These are phyloP conservation scores for Cololabis saira DNA, from an alignment of 2,113 vertebrate species.

Conservation along the genomic window DNA sequence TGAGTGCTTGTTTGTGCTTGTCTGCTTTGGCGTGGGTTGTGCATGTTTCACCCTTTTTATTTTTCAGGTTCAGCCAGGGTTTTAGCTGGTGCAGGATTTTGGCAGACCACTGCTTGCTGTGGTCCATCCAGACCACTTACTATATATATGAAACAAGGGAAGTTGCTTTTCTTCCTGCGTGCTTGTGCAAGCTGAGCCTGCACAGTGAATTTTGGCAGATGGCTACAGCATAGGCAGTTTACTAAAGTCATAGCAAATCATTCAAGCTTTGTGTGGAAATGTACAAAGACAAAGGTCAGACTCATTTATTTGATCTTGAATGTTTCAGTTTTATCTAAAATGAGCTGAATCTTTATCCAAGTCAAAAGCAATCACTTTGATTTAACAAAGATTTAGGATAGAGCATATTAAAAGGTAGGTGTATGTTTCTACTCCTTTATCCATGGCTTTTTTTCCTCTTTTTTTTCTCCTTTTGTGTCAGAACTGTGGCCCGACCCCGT, in stretches of 20 bases:
- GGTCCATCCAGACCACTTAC: slow-evolving; percentile 34
- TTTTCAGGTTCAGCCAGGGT: slow-evolving; percentile 47
- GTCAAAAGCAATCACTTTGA: no score
- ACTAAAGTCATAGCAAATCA: not conserved
- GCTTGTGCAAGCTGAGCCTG: not conserved
- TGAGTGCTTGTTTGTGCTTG: slow-evolving; percentile 7
- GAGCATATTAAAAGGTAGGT: slow-evolving; percentile 9
- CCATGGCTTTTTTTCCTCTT: no score
- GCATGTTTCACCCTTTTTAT: slow-evolving; percentile 46
- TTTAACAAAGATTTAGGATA: no score
- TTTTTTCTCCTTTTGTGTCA: slow-evolving; percentile 30
- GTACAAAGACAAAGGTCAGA: not conserved
- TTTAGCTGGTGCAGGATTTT: slow-evolving; percentile 27
- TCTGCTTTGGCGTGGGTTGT: not conserved
- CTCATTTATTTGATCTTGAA: slow-evolving; percentile 2
- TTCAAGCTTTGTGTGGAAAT: not conserved
- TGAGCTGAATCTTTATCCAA: no score
- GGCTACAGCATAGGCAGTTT: not conserved
- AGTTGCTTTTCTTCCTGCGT: slow-evolving; percentile 71
- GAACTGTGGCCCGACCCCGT: not conserved
- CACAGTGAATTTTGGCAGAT: slow-evolving; percentile 26
- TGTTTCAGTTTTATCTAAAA: not conserved
- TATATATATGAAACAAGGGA: slow-evolving; percentile 54
- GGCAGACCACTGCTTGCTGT: slow-evolving; percentile 30
- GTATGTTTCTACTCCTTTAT: slow-evolving; percentile 39